Conservation (phyloP, 2,113 vertebrate species). For the Pao palembangensis region DNA sequence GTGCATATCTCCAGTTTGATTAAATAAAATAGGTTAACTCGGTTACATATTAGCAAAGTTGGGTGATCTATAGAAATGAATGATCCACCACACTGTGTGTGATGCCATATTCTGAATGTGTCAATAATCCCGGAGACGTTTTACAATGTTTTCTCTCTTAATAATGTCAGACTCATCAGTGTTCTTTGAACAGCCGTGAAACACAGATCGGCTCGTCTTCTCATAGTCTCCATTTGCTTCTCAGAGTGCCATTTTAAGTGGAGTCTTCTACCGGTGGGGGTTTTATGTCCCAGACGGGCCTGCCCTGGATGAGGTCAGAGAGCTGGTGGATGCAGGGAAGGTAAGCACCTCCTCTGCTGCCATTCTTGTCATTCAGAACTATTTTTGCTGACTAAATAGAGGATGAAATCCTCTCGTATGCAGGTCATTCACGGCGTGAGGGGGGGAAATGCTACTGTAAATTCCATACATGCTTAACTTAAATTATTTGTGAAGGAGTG, state of each 20-base stretch:
- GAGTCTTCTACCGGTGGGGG: slow-evolving; percentile 92
- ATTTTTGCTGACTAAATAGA: neutral
- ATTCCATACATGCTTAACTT: slow-evolving; percentile 20
- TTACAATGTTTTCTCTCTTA: neutral
- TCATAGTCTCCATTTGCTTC: slow-evolving; percentile 29
- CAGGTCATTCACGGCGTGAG: slow-evolving; percentile 13
- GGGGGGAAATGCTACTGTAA: slow-evolving; percentile 1
- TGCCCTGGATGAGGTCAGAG: slow-evolving; percentile 81
- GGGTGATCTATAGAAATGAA: too few species aligned
- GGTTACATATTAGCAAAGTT: too few species aligned
- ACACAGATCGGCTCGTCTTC: neutral
- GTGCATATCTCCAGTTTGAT: too few species aligned
- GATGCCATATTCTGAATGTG: too few species aligned
- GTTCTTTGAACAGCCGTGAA: neutral
- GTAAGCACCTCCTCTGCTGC: slow-evolving; percentile 61
- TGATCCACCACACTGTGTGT: too few species aligned
- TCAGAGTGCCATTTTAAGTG: slow-evolving; percentile 80
- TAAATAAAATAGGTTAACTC: too few species aligned
- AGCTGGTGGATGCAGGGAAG: slow-evolving; percentile 87
- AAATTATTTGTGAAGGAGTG: slow-evolving; percentile 34
- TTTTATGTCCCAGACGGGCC: slow-evolving; percentile 86
- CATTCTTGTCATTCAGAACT: slow-evolving; percentile 11
- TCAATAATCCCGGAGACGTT: too few species aligned
- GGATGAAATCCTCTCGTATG: slow-evolving; percentile 24
- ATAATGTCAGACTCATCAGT: neutral